Evolutionary conservation across 2,888 invertebrate species (phyloP).

Genomic region (Cephalotes varians): DNA sequence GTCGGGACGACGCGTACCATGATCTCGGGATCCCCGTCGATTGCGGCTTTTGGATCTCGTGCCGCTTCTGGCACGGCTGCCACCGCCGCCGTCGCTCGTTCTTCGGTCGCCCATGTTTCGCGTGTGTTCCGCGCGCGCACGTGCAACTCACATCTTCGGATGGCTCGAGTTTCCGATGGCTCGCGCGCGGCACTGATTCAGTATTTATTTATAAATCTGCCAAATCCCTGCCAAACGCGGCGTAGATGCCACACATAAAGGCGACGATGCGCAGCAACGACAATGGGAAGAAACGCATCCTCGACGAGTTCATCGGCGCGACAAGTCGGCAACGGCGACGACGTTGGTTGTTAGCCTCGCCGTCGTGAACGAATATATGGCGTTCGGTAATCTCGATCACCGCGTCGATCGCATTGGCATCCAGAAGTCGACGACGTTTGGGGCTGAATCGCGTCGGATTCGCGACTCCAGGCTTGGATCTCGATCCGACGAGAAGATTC

Average conservation of each 20-base stretch:
- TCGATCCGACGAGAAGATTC: neutral
- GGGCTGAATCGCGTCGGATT: neutral
- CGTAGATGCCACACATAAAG: conserved; percentile 59
- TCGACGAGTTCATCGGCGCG: neutral
- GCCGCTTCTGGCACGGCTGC: conserved; percentile 76
- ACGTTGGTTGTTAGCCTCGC: neutral
- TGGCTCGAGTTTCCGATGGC: conserved; percentile 76
- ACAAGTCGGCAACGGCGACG: neutral
- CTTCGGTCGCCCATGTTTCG: conserved; percentile 79
- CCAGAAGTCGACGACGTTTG: neutral
- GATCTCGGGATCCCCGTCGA: conserved; percentile 82
- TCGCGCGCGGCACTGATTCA: conserved; percentile 80
- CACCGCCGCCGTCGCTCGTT: conserved; percentile 73
- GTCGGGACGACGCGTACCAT: conserved; percentile 73
- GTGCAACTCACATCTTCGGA: conserved; percentile 38
- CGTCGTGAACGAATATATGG: neutral
- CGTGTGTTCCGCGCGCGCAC: conserved; percentile 2
- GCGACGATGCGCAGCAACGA: conserved; percentile 48
- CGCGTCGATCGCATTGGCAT: neutral
- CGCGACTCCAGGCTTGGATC: neutral
- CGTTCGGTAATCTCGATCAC: neutral
- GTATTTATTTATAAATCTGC: conserved; percentile 83
- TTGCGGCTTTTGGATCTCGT: conserved; percentile 83
- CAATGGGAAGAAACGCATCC: conserved; percentile 50
- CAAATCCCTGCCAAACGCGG: conserved; percentile 80